Evolutionary conservation across 2,113 vertebrate species (phyloP).

Genomic region (Falco punctatus): DNA sequence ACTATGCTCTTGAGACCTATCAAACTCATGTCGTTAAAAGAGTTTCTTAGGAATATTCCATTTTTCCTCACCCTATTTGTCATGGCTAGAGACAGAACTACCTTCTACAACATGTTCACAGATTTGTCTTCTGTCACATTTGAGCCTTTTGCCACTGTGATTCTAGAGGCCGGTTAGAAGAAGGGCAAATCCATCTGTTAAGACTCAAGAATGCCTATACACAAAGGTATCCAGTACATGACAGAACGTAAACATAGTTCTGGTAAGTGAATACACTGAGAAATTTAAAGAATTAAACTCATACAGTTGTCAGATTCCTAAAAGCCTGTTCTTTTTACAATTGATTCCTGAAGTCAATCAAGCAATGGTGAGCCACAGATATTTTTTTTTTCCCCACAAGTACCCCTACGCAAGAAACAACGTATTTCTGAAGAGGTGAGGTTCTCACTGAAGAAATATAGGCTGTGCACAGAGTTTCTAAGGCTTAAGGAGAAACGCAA

Average conservation of each 20-base stretch:
- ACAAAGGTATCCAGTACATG: not conserved
- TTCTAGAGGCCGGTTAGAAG: not conserved
- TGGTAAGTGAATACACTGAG: not conserved
- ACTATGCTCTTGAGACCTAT: not conserved
- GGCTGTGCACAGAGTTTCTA: not conserved
- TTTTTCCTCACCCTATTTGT: not conserved
- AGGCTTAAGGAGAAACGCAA: not conserved
- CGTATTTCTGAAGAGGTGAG: not conserved
- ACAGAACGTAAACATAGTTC: not conserved
- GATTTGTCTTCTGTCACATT: not conserved
- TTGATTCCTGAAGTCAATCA: fast-evolving
- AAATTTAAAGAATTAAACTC: not conserved
- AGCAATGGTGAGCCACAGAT: not conserved
- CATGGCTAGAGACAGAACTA: not conserved
- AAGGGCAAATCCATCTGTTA: not conserved
- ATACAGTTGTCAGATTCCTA: not conserved
- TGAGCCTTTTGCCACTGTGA: not conserved
- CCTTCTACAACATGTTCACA: not conserved
- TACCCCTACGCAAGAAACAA: not conserved
- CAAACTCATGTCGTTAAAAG: not conserved
- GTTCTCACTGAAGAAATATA: not conserved
- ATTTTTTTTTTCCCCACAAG: too few relatives aligned
- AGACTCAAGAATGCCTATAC: not conserved
- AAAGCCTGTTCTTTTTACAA: not conserved
- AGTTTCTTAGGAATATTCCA: not conserved